Base-by-base conservation (phyloP, 2,113 vertebrate species). In the Pterocles gutturalis region DNA sequence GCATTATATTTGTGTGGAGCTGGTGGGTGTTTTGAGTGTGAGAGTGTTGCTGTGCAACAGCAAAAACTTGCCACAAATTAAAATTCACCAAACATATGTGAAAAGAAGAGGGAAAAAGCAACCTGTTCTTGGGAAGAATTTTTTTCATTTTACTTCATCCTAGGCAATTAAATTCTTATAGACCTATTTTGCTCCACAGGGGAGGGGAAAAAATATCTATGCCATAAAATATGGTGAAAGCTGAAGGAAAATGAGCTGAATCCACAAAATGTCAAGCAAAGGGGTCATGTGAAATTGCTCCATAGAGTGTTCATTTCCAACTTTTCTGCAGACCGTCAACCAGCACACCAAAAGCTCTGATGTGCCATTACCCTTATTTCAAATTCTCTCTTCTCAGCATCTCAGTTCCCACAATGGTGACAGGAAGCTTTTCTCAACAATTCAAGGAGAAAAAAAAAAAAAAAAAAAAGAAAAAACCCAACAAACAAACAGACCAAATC, bases 171-270 rank as follows among this genome's bases (percentile, higher is more conserved):
- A 77, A 24, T 83, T 84, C 18, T 71, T 89, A 33, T 64, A 60
- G 21, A 77, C 15, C 45, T 76, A 16, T 61, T 93, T 91, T 89
- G 19, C 70, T 46, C 58, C 38, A 57, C 31, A 41, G 13, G 43
- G 51, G 41, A 89, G 9, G 28, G n/a, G 55, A 60, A 67, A 29
- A 93, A 60, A n/a, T 76, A 90, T 64, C 57, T 17, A 41, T 60
- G 17, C 20, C 46, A 82, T 85, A 84, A 91, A 90, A 57, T 58
- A 79, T 33, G 28, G 29, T 77, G 72, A 92, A 82, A 48, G 64
- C 31, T 87, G 77, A 92, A 96, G 41, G 13, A 93, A 95, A 89
- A 34, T 90, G 70, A 94, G 67, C 46, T 85, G 83, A 96, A 94
- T 87, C 91, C 36, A 90, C 54, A 54, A 48, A 91, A 67, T 91